Conservation (phyloP, 2,888 invertebrate species). For the Ochropacha duplaris region DNA sequence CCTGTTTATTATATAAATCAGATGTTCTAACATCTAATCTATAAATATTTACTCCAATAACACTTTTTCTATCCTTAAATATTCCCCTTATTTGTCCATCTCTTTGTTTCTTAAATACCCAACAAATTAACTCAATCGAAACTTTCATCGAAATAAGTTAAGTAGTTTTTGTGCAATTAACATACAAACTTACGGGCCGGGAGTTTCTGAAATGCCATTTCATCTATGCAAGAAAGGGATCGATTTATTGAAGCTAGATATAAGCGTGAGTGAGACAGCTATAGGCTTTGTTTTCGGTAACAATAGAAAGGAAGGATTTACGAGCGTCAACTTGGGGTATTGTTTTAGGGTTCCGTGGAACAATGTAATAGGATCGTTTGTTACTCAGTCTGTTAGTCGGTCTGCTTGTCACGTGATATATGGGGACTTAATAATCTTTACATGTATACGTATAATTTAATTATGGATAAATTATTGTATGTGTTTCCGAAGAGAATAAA, state of each 20-base stretch:
- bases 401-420: background rate
- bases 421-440: background rate
- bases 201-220: background rate
- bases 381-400: slow-evolving; percentile 9
- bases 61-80: background rate
- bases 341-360: slow-evolving; percentile 33
- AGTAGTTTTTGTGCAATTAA: background rate
- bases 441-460: background rate
- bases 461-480: background rate
- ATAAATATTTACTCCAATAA: no score
- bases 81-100: background rate
- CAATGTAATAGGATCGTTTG: slow-evolving; percentile 25
- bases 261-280: slow-evolving; percentile 2
- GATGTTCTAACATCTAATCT: no score
- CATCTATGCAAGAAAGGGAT: background rate
- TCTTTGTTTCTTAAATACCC: background rate
- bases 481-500: no score
- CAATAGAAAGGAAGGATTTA: slow-evolving; percentile 40
- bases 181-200: background rate
- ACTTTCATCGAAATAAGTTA: background rate
- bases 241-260: background rate
- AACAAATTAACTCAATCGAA: background rate
- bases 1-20: no score
- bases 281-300: slow-evolving; percentile 40
- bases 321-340: slow-evolving; percentile 37